Evolutionary conservation across 2,888 invertebrate species (phyloP).

Genomic region (Autographa gamma): DNA sequence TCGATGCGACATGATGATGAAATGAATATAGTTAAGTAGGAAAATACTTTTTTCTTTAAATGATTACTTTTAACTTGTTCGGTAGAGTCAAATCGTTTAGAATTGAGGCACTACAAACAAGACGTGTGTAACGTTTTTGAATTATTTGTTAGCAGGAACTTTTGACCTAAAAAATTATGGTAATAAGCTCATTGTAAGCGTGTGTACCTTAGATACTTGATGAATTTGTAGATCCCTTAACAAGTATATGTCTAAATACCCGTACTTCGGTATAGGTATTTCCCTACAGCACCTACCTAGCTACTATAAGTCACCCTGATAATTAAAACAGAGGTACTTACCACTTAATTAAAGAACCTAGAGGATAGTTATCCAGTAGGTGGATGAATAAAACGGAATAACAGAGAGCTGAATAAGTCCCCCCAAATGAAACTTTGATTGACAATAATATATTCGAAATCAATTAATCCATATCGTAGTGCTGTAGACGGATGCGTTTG

Average conservation of each 20-base stretch:
- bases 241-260: too few relatives aligned
- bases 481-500: constrained; percentile 53
- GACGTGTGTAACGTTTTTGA: not conserved
- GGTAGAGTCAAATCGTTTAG: not conserved
- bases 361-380: too few relatives aligned
- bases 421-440: constrained; percentile 26
- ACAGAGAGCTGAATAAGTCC: not conserved
- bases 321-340: too few relatives aligned
- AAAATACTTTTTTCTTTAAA: not conserved
- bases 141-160: not conserved
- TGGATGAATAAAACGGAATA: too few relatives aligned
- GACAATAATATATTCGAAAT: constrained; percentile 32
- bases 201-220: too few relatives aligned
- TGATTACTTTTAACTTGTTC: not conserved
- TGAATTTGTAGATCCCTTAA: too few relatives aligned
- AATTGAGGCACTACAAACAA: not conserved
- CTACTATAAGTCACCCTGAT: too few relatives aligned
- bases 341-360: too few relatives aligned
- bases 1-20: not conserved
- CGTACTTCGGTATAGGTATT: too few relatives aligned
- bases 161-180: too few relatives aligned
- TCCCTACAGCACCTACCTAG: too few relatives aligned
- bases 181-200: too few relatives aligned
- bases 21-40: not conserved
- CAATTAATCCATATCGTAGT: constrained; percentile 36